Base-by-base conservation (phyloP, 2,797 vertebrate species). In the Allobates femoralis region DNA sequence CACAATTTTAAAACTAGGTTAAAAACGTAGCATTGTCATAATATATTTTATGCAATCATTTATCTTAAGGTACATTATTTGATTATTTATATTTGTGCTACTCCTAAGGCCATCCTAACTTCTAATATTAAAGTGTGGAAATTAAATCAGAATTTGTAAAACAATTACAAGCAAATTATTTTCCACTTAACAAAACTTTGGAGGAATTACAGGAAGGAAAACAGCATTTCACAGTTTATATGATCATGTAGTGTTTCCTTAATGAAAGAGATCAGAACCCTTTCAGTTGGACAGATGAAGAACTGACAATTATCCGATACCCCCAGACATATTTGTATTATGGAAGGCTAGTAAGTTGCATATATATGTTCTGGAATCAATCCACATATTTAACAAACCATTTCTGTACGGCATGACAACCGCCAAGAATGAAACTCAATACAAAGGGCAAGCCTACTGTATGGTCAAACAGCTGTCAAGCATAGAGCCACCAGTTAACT, bases 401-500 rank as follows among this genome's bases (percentile, higher is more conserved):
- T 80, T 84, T 73, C 76, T 79, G 81, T 73, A 87, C 28, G 77
- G 58, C 81, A 87, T 84, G 67, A 84, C 71, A 81, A 88, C 69
- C 83, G 32, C 76, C 78, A 81, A 81, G 69, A 78, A 85, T 76
- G 78, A 81, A 88, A 85, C 86, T 75, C 82, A 66, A 87, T 87
- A 87, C 78, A 81, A 88, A 85, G 81, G 77, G 66, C 71, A 86
- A 62, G 75, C 69, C 60, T 56, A 79, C 64, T 83, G 78, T 82
- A 89, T 41, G 67, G 46, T 86, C 80, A 86, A 77, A 73, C 71
- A 85, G 87, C 74, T 89, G 77, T 71, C 71, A 51, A 90, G 71
- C 66, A 55, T 8, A 88, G 53, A 88, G 30, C 69, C 77, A 56
- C 84, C 15, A 18, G 62, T 46, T 78, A 19, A 80, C 82, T 77